Conservation (phyloP, 2,113 vertebrate species). For the Aix galericulata region DNA sequence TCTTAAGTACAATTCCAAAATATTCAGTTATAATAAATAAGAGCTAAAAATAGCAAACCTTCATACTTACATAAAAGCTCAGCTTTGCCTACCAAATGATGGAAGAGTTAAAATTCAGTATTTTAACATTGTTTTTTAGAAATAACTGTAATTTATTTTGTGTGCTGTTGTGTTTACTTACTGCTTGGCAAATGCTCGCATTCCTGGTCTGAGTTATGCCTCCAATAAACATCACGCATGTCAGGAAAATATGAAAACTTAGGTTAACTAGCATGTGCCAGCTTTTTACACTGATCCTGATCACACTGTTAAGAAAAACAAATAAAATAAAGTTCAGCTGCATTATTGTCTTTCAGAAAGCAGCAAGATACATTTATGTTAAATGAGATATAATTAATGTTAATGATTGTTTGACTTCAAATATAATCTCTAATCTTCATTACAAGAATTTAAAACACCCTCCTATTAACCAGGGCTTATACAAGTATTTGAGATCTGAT, state of each 20-base stretch:
- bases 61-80: background rate
- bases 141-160: background rate
- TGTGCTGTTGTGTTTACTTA: conserved; percentile 75
- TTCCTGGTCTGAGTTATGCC: conserved; percentile 92
- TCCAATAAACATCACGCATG: conserved; percentile 89
- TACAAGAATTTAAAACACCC: background rate
- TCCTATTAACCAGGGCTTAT: background rate
- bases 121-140: background rate
- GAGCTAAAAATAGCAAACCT: background rate
- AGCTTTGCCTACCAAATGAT: background rate
- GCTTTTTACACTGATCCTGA: conserved; percentile 92
- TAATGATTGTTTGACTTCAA: conserved; percentile 26
- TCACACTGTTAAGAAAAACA: conserved; percentile 58
- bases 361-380: background rate
- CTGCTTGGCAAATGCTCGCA: conserved; percentile 91
- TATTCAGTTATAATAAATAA: background rate
- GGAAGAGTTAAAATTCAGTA: background rate
- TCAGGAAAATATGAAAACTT: conserved; percentile 92
- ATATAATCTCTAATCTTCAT: background rate
- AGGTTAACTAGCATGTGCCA: conserved; percentile 99
- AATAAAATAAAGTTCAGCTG: conserved; percentile 10
- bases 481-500: background rate
- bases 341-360: conserved; percentile 1
- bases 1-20: background rate
- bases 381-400: background rate